phyloP scores from a whole-genome alignment of 1,140 invertebrate species.

The Cotesia chilonis region DNA sequence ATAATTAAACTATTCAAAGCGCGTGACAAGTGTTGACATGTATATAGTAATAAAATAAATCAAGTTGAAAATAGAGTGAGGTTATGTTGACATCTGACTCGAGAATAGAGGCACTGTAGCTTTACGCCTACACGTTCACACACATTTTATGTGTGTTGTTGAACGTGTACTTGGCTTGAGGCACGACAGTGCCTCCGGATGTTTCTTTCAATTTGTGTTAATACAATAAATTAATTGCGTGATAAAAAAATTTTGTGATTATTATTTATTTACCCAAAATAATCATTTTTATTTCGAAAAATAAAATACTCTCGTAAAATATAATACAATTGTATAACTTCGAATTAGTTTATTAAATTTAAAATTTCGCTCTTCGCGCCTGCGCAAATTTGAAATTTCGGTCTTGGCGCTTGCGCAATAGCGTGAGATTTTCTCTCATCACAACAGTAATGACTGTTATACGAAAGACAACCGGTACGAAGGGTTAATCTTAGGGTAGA shows the following conservation, averaged over 20 bases:
- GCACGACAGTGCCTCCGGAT: no score
- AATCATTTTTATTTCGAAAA: background rate
- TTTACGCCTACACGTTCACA: no score
- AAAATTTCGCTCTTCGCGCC: conserved; percentile 1
- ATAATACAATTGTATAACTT: background rate
- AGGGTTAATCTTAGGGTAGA: no score
- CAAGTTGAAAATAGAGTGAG: no score
- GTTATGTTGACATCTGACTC: no score
- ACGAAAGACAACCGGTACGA: no score
- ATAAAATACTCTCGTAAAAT: background rate
- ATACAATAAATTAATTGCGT: background rate
- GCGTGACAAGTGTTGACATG: no score
- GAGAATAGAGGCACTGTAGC: no score
- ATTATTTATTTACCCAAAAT: background rate
- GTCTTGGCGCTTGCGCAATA: background rate
- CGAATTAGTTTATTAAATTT: background rate
- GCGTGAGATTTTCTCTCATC: background rate
- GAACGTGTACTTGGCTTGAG: no score
- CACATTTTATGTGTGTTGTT: no score
- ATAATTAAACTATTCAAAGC: no score
- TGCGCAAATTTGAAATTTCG: background rate
- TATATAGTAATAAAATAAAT: no score
- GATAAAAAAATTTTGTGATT: background rate
- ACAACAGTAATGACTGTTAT: background rate
- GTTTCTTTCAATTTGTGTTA: background rate